Base-by-base conservation (phyloP, 2,888 invertebrate species). In the Thecocarcelia acutangulata region DNA sequence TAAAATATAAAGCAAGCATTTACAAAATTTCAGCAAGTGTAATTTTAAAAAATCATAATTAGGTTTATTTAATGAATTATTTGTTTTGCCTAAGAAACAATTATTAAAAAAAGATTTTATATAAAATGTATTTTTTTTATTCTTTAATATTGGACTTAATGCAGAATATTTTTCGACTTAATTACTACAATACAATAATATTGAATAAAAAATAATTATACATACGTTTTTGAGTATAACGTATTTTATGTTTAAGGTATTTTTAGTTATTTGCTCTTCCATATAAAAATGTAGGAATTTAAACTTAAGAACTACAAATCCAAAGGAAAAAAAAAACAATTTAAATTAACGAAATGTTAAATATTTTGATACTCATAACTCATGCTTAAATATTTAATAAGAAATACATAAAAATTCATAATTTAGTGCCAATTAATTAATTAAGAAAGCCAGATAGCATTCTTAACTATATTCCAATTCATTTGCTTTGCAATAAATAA, bases 11-110 rank as follows among this genome's bases (percentile, higher is more conserved):
- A 33, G 13, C 12, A 28, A 24, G 33, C 63, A 74, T 69, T 11
- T 52, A 63, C 21, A 68, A 63, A 64, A 63, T 63, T 61, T 70
- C 40, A 61, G 58, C 40, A 50, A 37, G 33, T 68, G 44, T 19
- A 33, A 70, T 46, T 58, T 21, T 56, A 44, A 54, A 37, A 5
- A 46, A 13, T 46, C 8, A 40, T 24, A 46, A 21, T 46, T 64
- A 9, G 19, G 3, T 54, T 63, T n/a, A 74, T 64, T 24, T 5
- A 64, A 58, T 56, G 46, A 56, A 58, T 70, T 70, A 56, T 77
- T 70, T 78, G 72, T 59, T 63, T 78, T 59, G 58, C 58, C 46
- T 78, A 40, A 24, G 52, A 56, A 58, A 61, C 37, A 52, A 52
- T 58, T 37, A 40, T 33, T 59, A 28, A 28, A 17, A 13, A 12